Evolutionary conservation across 1,140 invertebrate species (phyloP).

Genomic region (Panagrolaimus sp.): DNA sequence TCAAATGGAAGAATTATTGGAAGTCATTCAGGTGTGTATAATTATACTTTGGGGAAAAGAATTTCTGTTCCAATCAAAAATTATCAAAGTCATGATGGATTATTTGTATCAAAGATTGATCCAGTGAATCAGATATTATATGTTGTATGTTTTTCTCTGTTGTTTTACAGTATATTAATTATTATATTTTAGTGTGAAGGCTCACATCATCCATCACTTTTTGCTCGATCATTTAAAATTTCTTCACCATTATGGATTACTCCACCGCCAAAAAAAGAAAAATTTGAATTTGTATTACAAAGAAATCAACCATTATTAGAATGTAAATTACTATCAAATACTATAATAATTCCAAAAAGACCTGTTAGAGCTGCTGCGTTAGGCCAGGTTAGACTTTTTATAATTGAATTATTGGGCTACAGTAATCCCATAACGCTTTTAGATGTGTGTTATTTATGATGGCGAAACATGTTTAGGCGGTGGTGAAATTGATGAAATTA

Average conservation of each 20-base stretch:
- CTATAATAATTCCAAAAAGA: slow-evolving; percentile 66
- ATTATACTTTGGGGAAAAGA: slow-evolving; percentile 49
- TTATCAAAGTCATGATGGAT: slow-evolving; percentile 71
- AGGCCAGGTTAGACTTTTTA: slow-evolving; percentile 67
- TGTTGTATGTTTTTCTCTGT: slow-evolving; percentile 66
- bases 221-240: slow-evolving; percentile 67
- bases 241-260: slow-evolving; percentile 75
- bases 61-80: slow-evolving; percentile 24
- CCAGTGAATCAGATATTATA: slow-evolving; percentile 69
- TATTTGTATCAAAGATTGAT: slow-evolving; percentile 72
- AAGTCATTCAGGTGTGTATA: slow-evolving; percentile 69
- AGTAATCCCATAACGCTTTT: slow-evolving; percentile 28
- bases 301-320: slow-evolving; percentile 69
- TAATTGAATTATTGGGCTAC: slow-evolving; percentile 26
- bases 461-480: slow-evolving; percentile 77
- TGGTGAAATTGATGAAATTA: slow-evolving; percentile 66
- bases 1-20: slow-evolving; percentile 67
- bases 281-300: slow-evolving; percentile 72
- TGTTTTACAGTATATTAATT: too few relatives aligned
- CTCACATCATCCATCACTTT: slow-evolving; percentile 73
- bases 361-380: slow-evolving; percentile 73
- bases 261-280: slow-evolving; percentile 63
- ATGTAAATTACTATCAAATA: slow-evolving; percentile 66
- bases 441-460: slow-evolving; percentile 77
- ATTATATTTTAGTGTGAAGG: slow-evolving; percentile 69